Base-by-base conservation (phyloP, 1,140 invertebrate species). In the Temnothorax longispinosus region DNA sequence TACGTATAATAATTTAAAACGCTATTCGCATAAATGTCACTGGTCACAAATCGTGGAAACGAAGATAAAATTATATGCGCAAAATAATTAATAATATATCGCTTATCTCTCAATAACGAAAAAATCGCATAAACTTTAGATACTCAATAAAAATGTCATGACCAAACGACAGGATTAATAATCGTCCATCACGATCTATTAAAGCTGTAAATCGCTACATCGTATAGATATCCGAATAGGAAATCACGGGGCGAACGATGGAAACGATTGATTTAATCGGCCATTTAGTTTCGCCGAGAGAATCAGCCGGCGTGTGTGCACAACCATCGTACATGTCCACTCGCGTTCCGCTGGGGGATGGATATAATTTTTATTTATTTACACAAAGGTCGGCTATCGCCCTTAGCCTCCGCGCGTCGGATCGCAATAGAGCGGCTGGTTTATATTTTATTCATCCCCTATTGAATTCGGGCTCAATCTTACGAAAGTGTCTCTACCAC, bases 361-460 rank as follows among this genome's bases (percentile, higher is more conserved):
- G 90, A 90, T 92, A 91, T 89, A 91, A 86, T 93, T 93, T 94
- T 94, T 92, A 93, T 94, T 95, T 93, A 94, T 94, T 94, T 94
- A 93, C 90, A 89, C 80, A 87, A 88, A 85, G 89, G 85, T 91
- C 89, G 89, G 27, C 76, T 47, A 75, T 85, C 67, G 80, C 41
- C 88, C 84, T 87, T 75, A 90, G 87, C 65, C 87, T 54, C 35
- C 64, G 74, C 89, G 60, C 89, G 60, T 44, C 71, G 87, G 81
- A 90, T 89, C 86, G 86, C 87, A 87, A 88, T 82, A 85, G 69
- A 75, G 90, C 85, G 89, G 56, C 91, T 91, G 92, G 91, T 93
- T 94, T 94, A 95, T 95, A 95, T 95, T 95, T 95, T 95, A 95
- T 95, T 95, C 94, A 95, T 95, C 93, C 93, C 93, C 93, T 94